phyloP scores from a whole-genome alignment of 1,140 invertebrate genomes.

The Wasmannia auropunctata region DNA sequence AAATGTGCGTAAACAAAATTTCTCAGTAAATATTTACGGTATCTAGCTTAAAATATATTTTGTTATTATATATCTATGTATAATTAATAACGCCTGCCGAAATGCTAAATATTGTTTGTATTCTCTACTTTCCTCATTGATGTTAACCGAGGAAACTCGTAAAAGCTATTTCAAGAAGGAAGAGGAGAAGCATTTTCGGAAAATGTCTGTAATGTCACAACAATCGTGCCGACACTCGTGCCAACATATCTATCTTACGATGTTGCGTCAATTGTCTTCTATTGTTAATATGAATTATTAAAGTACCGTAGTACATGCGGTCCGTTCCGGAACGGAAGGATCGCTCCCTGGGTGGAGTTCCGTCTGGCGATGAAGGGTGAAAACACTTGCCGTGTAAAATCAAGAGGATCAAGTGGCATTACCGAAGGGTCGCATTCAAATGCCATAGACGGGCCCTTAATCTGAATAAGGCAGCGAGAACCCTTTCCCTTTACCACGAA shows the following conservation, averaged over 20 bases:
- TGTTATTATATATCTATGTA: not conserved
- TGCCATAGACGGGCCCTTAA: slow-evolving; percentile 76
- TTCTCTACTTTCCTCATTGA: not conserved
- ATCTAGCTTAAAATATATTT: not conserved
- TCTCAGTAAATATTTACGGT: not conserved
- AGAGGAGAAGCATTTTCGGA: slow-evolving; percentile 1
- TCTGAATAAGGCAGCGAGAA: slow-evolving; percentile 80
- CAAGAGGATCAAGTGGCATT: slow-evolving; percentile 73
- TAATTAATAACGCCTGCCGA: slow-evolving; percentile 1
- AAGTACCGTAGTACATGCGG: not conserved
- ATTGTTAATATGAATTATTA: slow-evolving; percentile 36
- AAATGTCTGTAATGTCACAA: slow-evolving; percentile 3
- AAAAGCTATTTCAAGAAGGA: not conserved
- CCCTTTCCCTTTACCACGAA: slow-evolving; percentile 70
- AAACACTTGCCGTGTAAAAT: slow-evolving; percentile 76
- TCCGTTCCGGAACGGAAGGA: slow-evolving; percentile 8
- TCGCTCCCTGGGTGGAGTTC: slow-evolving; percentile 10
- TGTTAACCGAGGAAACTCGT: slow-evolving; percentile 14
- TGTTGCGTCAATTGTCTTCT: not conserved
- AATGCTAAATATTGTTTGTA: not conserved
- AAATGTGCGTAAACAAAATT: slow-evolving; percentile 28
- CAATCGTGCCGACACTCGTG: not conserved
- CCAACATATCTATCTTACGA: not conserved
- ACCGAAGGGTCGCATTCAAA: slow-evolving; percentile 72
- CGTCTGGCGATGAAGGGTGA: slow-evolving; percentile 41